A percentile compares a stretch with the other conserved stretches of the same genome.
phyloP scores from a whole-genome alignment of 92 coral and sea anemone genomes.

The Micromussa lordhowensis region DNA sequence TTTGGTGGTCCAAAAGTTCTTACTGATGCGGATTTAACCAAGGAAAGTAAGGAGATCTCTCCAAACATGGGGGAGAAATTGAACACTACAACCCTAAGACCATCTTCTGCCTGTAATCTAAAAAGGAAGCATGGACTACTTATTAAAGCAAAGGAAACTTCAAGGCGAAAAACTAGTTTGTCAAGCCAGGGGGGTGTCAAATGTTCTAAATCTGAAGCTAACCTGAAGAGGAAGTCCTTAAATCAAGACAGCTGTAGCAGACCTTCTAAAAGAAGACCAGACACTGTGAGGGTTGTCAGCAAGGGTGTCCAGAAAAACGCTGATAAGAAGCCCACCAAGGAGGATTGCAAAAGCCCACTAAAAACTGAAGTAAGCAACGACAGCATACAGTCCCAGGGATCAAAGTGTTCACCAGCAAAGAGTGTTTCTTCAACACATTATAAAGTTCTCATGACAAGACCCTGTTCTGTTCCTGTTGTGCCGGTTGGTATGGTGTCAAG shows the following conservation, averaged over 20 bases:
- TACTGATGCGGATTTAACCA: constrained; percentile 37
- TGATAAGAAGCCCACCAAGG: constrained; percentile 19
- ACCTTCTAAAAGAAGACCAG: constrained; percentile 58
- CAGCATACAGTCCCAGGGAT: not conserved
- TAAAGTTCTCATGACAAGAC: constrained; percentile 23
- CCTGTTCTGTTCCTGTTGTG: constrained; percentile 29
- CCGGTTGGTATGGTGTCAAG: not conserved
- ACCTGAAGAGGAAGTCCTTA: constrained; percentile 58
- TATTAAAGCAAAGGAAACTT: constrained; percentile 9
- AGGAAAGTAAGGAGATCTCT: constrained; percentile 11
- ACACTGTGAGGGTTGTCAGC: constrained; percentile 52
- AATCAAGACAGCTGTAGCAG: constrained; percentile 37
- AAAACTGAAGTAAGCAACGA: constrained; percentile 47
- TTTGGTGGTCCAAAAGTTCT: constrained; percentile 36
- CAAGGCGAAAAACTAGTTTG: constrained; percentile 3
- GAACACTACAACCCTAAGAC: constrained; percentile 6
- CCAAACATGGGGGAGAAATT: constrained; percentile 31
- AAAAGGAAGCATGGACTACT: constrained; percentile 36
- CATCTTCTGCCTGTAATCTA: constrained; percentile 35
- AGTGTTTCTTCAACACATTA: constrained; percentile 13
- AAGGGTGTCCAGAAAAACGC: constrained; percentile 53
- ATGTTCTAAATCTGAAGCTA: constrained; percentile 25
- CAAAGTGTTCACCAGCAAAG: constrained; percentile 28
- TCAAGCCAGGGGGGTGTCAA: constrained; percentile 28
- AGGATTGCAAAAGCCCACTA: constrained; percentile 18